These are phyloP conservation scores for Benitochromis conjunctus DNA, from an alignment of 2,113 vertebrate species.

Conservation along the genomic window DNA sequence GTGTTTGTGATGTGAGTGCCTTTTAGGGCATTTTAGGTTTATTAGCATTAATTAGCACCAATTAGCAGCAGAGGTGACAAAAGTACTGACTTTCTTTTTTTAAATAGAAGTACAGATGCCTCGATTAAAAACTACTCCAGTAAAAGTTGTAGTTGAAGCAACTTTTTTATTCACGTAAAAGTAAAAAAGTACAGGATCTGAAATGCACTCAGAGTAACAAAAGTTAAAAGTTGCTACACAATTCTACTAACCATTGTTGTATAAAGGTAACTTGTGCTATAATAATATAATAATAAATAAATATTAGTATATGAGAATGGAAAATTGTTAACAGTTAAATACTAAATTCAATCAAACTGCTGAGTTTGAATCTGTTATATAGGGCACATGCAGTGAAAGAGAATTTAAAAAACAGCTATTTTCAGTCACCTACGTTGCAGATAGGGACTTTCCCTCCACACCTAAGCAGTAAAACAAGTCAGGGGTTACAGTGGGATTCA, in stretches of 20 bases:
- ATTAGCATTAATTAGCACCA: background rate
- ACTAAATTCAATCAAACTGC: background rate
- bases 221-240: background rate
- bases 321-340: background rate
- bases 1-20: background rate
- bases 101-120: background rate
- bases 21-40: background rate
- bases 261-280: background rate
- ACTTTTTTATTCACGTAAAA: background rate
- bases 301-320: background rate
- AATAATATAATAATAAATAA: background rate
- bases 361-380: background rate
- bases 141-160: background rate
- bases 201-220: background rate
- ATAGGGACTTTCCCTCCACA: background rate
- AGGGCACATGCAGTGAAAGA: background rate
- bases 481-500: background rate
- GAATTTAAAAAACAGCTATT: background rate
- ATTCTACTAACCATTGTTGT: background rate
- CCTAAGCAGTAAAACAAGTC: background rate
- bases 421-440: background rate
- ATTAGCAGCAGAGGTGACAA: background rate
- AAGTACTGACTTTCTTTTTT: background rate
- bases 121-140: background rate
- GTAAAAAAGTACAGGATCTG: background rate